Base-by-base conservation (phyloP, 2,797 vertebrate species). In the Pangasius macronema region DNA sequence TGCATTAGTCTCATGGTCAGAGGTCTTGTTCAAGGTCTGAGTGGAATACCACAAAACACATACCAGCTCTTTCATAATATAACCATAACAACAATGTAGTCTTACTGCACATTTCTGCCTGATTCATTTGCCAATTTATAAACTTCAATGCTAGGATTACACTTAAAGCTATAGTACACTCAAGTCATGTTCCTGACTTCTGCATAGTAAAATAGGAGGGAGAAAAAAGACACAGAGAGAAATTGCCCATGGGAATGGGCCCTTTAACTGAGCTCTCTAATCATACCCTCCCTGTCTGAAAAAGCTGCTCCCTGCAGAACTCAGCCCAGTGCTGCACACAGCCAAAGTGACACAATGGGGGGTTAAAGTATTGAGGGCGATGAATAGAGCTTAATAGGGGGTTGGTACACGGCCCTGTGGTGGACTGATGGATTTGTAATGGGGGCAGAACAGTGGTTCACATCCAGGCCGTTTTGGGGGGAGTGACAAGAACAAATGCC, bases 301-400 rank as follows among this genome's bases (percentile, higher is more conserved):
- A 95, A 94, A 94, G 93, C 93, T 94, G 93, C 42, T 87, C 88
- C 92, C 92, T 93, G 93, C 94, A 95, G 89, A 94, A 93, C 93
- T 91, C 91, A 89, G 90, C 85, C 82, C 89, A 91, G 90, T 80
- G 88, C 92, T 92, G 91, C 93, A 94, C 94, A 94, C 93, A 91
- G 89, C 91, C 92, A 90, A 91, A 87, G 72, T 89, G 89, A 90
- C 92, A 96, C 95, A 96, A 96, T 94, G 88, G 93, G 93, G 94
- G 93, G 93, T 94, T 94, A 94, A 92, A 85, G 92, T 94, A 94
- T 94, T 95, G 89, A 94, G 92, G 86, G 92, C 49, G 14, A 93
- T 95, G 94, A 96, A 96, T 95, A 94, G 94, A 91, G 88, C 93
- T 90, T 86, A 83, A 83, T 91, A 91, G 91, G 79, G 90, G 82